phyloP scores from a whole-genome alignment of 2,888 invertebrate species.

The Thymelicus acteon region DNA sequence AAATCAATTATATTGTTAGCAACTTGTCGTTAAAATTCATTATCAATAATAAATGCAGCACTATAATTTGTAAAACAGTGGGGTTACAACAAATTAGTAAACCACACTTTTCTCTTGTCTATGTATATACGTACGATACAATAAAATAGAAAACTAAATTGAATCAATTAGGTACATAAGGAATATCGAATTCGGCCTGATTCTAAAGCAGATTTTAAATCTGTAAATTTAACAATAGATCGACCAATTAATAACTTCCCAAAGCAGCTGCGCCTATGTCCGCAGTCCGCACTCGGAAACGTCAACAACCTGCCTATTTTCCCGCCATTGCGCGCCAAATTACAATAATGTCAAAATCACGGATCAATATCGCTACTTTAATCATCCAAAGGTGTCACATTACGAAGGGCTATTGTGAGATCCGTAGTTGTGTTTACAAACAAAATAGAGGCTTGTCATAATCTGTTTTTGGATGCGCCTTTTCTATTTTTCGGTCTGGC shows the following conservation, averaged over 20 bases:
- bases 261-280: conserved; percentile 65
- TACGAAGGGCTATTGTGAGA: conserved; percentile 70
- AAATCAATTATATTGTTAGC: no score
- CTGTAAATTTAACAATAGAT: conserved; percentile 49
- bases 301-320: conserved; percentile 80
- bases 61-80: no score
- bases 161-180: no score
- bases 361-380: conserved; percentile 74
- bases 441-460: conserved; percentile 83
- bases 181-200: conserved; percentile 20
- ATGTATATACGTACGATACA: no score
- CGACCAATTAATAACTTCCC: conserved; percentile 57
- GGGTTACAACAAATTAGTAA: no score
- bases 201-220: conserved; percentile 33
- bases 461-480: conserved; percentile 80
- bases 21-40: no score
- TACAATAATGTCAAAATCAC: conserved; percentile 67
- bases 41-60: no score
- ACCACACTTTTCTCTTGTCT: no score
- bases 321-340: conserved; percentile 64
- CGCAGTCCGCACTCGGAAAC: conserved; percentile 59
- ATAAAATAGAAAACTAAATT: no score
- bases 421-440: conserved; percentile 77
- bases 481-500: conserved; percentile 77
- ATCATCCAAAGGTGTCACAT: conserved; percentile 80